Evolutionary conservation across 2,797 vertebrate genomes (phyloP), one percentile per base, ranked within the genome.

Genomic region (Acanthurus tractus): DNA sequence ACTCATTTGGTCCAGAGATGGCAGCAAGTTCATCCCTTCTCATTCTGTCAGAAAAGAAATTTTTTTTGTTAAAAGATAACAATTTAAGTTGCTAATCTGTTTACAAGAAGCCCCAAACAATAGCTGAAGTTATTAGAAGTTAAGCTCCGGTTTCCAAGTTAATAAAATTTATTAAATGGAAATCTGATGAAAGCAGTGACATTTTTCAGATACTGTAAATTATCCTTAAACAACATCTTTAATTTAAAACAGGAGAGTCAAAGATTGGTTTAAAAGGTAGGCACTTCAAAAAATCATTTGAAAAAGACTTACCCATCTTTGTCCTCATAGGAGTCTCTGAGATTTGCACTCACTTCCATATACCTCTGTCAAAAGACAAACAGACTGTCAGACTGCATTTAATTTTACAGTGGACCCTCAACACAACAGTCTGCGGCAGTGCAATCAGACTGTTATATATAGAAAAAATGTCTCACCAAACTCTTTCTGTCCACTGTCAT

Each of bases 1-100:
- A 99, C 75, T 99, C 98, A 1, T 99, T 99, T 49, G 98, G 98
- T 79, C 98, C 98, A 0, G 98, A 99, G 86, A 99, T 99, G 68
- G 98, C 98, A 46, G 93, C 96, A 7, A 99, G 97, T 42, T 99
- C 98, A 36, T 99, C 98, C 34, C 96, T 97, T 52, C 98, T 94
- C 81, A 99, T 96, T 18, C 98, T 99, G 38, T 42, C 59, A 46
- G 2, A 0, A 63, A 2, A 63, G 20, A 76, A 18, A 17, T 0
- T 22, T 22, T 23, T 23, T 1, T 36, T 23, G 4, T 42, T 81
- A 0, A 56, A 15, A 13, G 36, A 1, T 6, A 29, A 5, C n/a
- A 34, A 13, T 0, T 66, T 17, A 20, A 13, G 2, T 11, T 11
- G 36, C 9, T 6, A 5, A 1, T 18, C 6, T 14, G 3, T 7